Percentiles rank a stretch among this genome's conserved stretches.
Conservation (phyloP, 64 coral and sea anemone species). For the Stichodactyla mertensii region DNA sequence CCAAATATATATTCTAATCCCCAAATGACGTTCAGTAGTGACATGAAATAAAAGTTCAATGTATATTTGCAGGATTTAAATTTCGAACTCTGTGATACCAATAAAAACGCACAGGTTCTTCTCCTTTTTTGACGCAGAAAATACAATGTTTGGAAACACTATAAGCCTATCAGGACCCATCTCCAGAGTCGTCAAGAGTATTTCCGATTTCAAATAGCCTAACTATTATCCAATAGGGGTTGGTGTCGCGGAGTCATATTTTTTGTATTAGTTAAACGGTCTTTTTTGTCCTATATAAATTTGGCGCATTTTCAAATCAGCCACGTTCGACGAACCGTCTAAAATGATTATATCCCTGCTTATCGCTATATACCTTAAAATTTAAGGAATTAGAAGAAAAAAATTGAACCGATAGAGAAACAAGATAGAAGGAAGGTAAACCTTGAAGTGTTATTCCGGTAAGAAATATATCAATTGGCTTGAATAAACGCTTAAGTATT, state of each 20-base stretch:
- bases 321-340: background rate
- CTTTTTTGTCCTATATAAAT: background rate
- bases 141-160: background rate
- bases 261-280: background rate
- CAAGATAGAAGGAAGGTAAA: no score
- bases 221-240: slow-evolving; percentile 4
- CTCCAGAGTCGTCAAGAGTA: background rate
- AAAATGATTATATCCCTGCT: background rate
- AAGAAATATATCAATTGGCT: background rate
- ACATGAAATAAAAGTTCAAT: background rate
- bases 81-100: background rate
- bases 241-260: background rate
- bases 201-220: background rate
- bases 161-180: background rate
- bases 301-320: background rate
- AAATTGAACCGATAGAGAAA: background rate
- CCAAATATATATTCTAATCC: background rate
- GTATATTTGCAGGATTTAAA: background rate
- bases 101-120: background rate
- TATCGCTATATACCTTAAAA: background rate
- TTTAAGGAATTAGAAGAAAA: background rate
- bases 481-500: background rate
- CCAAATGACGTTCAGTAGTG: background rate
- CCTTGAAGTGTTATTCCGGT: no score
- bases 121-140: background rate